Conservation (phyloP, 2,113 vertebrate genomes). For the Acanthochromis polyacanthus region DNA sequence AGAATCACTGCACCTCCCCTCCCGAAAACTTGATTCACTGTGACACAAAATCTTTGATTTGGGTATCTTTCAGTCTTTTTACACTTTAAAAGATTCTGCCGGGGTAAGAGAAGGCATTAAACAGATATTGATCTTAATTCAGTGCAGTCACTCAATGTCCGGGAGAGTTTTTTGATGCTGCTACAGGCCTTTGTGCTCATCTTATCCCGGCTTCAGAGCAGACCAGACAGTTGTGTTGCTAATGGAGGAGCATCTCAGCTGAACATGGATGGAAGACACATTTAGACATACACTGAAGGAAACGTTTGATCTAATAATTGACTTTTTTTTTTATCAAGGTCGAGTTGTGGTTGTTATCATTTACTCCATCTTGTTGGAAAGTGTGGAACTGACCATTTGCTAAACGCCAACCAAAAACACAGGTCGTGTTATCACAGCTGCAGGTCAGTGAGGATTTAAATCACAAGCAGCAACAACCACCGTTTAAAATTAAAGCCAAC, state of each 20-base stretch:
- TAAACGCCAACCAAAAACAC: not conserved
- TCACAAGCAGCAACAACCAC: not conserved
- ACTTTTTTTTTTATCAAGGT: not conserved
- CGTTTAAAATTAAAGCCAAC: not conserved
- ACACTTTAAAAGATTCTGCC: constrained; percentile 53
- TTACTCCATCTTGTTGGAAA: not conserved
- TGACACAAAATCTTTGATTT: constrained; percentile 60
- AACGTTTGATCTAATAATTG: not conserved
- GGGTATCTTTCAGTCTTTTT: constrained; percentile 15
- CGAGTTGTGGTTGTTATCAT: not conserved
- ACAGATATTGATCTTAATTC: constrained; percentile 77
- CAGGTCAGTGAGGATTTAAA: not conserved
- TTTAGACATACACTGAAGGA: not conserved
- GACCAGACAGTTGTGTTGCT: constrained; percentile 44
- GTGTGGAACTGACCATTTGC: not conserved
- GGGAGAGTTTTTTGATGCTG: constrained; percentile 24
- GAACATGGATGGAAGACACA: not conserved
- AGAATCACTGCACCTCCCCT: not conserved
- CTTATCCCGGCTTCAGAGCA: constrained; percentile 43
- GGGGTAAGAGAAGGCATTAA: constrained; percentile 61
- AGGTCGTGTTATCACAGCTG: not conserved
- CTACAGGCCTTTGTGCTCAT: constrained; percentile 57
- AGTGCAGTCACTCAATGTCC: constrained; percentile 66
- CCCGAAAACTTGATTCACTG: not conserved
- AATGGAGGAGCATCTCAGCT: constrained; percentile 15